Base-by-base conservation (phyloP, 2,797 vertebrate genomes). In the Eidolon dupreanum region DNA sequence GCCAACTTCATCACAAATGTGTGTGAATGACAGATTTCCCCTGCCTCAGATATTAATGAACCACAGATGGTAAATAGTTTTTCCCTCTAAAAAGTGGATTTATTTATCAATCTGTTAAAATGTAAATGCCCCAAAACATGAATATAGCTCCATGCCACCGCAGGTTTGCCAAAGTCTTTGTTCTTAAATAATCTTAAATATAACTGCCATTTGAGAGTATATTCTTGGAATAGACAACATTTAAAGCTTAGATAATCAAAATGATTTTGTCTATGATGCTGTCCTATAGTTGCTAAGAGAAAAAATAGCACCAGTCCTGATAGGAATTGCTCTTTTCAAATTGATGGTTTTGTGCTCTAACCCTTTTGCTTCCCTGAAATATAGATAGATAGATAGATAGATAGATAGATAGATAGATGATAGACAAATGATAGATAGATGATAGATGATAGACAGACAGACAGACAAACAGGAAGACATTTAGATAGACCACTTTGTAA, bases 51-150 rank as follows among this genome's bases (percentile, higher is more conserved):
- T 79, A 89, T 49, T n/a, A 71, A 81, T 63, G 31, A 79, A 93
- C 59, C 84, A 5, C 94, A 96, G 79, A 93, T 94, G 93, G 92
- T n/a, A 90, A 94, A 90, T 88, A 74, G 51, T 63, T 70, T n/a
- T 97, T 94, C n/a, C 57, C 20, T 97, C 84, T 90, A 87, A 95
- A 94, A 93, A 51, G 55, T 81, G 61, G 41, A 73, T 92, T 96
- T 96, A 68, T 85, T 86, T 97, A 66, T 94, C 59, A 89, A 65
- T 79, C 83, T 88, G 78, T 97, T 97, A 97, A 91, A 93, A 90
- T 96, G 89, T 53, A 97, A 96, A 92, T 85, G 43, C 17, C 53
- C 61, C 2, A 17, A 75, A 85, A 86, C 91, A 24, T 74, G 46
- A 94, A 73, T 51, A 17, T 2, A 82, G 22, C 57, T 89, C 19